Base-by-base conservation (phyloP, 2,113 vertebrate species). In the Tragelaphus strepsiceros region DNA sequence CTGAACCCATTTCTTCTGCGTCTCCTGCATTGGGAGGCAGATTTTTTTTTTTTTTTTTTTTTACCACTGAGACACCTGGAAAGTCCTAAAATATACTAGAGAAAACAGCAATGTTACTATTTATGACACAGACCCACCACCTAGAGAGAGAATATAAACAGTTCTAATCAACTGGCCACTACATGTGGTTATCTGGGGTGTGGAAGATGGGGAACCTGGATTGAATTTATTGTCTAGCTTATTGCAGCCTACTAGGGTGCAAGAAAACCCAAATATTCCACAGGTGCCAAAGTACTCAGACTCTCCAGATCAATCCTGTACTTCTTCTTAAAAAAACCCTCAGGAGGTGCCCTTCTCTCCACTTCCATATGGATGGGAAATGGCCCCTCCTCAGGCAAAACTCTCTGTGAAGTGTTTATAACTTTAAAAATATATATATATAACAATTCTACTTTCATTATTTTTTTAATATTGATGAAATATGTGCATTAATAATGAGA, bases 141-240 rank as follows among this genome's bases (percentile, higher is more conserved):
- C n/a, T n/a, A n/a, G n/a, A n/a, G n/a, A n/a, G n/a, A n/a, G n/a
- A n/a, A n/a, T n/a, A n/a, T n/a, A n/a, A n/a, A n/a, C n/a, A n/a
- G n/a, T n/a, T n/a, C n/a, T n/a, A n/a, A n/a, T n/a, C n/a, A n/a
- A n/a, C n/a, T n/a, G n/a, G n/a, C n/a, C n/a, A n/a, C n/a, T n/a
- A n/a, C n/a, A n/a, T n/a, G n/a, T n/a, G n/a, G n/a, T n/a, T n/a
- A n/a, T n/a, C n/a, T n/a, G n/a, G n/a, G n/a, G n/a, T n/a, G n/a
- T 54, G 16, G 21, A 58, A 24, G 56, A 58, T 0, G 8, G 56
- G 0, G n/a, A 11, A 22, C 5, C 10, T 22, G 10, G 9, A 6
- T 12, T 74, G 67, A 39, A 74, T 1, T 74, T 39, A 39, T 2
- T 5, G 67, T 39, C 67, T 39, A 22, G 21, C n/a, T 9, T 74